phyloP scores from a whole-genome alignment of 1,140 invertebrate genomes.

The Calycopis cecrops region DNA sequence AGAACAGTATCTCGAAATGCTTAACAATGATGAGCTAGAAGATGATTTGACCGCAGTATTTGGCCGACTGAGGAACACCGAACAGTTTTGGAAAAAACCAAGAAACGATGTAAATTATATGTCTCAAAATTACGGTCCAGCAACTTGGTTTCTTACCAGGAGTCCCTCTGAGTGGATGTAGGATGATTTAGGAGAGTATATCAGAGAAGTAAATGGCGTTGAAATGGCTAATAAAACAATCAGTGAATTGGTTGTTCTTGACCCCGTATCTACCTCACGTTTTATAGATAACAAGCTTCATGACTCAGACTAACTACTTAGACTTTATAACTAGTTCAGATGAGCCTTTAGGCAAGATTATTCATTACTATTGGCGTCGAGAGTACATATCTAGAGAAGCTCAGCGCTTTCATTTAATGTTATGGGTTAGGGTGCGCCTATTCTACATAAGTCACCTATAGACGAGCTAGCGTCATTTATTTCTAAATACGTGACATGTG shows the following conservation, averaged over 20 bases:
- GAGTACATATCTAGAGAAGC: constrained; percentile 41
- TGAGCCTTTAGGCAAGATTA: constrained; percentile 38
- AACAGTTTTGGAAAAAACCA: constrained; percentile 30
- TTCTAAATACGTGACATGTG: constrained; percentile 45
- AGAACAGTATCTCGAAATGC: constrained; percentile 26
- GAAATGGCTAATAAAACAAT: constrained; percentile 40
- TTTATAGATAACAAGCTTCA: constrained; percentile 17
- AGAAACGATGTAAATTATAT: too few species aligned
- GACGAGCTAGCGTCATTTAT: constrained; percentile 49
- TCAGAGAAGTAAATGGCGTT: constrained; percentile 33
- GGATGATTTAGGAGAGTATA: too few species aligned
- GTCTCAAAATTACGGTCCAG: too few species aligned
- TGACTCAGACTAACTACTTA: constrained; percentile 26
- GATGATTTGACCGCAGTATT: constrained; percentile 29
- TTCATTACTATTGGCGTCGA: constrained; percentile 21
- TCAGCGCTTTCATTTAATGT: constrained; percentile 45
- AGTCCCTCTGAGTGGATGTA: too few species aligned
- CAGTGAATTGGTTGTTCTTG: constrained; percentile 31
- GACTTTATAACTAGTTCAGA: constrained; percentile 39
- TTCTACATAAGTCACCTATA: constrained; percentile 20
- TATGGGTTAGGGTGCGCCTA: constrained; percentile 45
- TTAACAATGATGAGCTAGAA: constrained; percentile 27
- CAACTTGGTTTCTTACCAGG: too few species aligned
- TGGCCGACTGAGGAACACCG: constrained; percentile 27
- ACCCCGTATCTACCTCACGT: constrained; percentile 16